Percentiles rank a stretch among this genome's conserved stretches.
Evolutionary conservation across 1,140 invertebrate species (phyloP).

Genomic region (Lamellibrachia luymesi): DNA sequence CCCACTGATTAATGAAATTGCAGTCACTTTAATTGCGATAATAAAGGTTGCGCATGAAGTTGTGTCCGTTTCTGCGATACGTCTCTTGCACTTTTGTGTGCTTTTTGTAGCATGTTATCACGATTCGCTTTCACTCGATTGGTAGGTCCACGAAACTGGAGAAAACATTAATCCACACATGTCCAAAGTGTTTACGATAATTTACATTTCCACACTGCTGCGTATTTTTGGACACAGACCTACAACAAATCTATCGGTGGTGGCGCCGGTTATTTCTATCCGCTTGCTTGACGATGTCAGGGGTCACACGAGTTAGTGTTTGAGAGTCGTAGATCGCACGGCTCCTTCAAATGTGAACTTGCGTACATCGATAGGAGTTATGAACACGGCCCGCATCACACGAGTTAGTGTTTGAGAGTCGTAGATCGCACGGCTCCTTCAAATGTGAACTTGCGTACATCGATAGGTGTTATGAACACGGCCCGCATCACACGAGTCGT

Average conservation of each 20-base stretch:
- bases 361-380: neutral
- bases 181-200: neutral
- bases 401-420: neutral
- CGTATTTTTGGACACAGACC: neutral
- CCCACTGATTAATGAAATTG: no score
- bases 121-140: neutral
- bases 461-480: no score
- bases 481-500: neutral
- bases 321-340: neutral
- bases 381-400: no score
- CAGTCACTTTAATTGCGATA: no score
- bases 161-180: neutral
- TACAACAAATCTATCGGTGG: neutral
- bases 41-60: neutral
- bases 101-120: neutral
- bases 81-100: neutral
- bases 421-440: neutral
- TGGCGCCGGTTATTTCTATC: neutral
- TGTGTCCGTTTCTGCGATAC: neutral
- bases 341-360: neutral
- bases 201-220: neutral
- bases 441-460: neutral
- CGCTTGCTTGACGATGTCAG: neutral
- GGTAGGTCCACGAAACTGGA: neutral
- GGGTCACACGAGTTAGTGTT: neutral